Percentiles rank a stretch among this genome's conserved stretches.
phyloP scores from a whole-genome alignment of 2,888 invertebrate genomes.

The Schrankia costaestrigalis region DNA sequence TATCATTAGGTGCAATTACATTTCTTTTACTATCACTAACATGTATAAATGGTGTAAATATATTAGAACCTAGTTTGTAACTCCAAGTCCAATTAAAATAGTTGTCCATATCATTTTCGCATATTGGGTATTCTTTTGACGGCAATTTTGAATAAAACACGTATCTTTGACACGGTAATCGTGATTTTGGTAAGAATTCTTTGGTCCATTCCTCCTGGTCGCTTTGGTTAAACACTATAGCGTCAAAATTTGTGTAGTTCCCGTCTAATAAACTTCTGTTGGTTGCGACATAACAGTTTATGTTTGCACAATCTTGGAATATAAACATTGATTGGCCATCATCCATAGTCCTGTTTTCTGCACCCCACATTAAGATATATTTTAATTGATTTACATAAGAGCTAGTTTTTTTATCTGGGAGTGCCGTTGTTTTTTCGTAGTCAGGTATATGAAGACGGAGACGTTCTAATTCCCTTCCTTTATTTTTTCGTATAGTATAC shows the following conservation, averaged over 20 bases:
- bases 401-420: no score
- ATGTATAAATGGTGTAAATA: conserved; percentile 58
- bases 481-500: conserved; percentile 20
- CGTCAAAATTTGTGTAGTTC: conserved; percentile 54
- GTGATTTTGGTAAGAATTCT: conserved; percentile 35
- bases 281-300: conserved; percentile 58
- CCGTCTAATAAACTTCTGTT: conserved; percentile 41
- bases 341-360: conserved; percentile 8
- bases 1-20: conserved; percentile 45
- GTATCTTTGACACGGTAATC: conserved; percentile 55
- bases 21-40: conserved; percentile 46
- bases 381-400: conserved; percentile 44
- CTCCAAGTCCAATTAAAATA: conserved; percentile 75
- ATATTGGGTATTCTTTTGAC: conserved; percentile 48
- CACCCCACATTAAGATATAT: conserved; percentile 56
- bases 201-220: conserved; percentile 33
- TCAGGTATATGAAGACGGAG: no score
- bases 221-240: conserved; percentile 53
- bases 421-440: no score
- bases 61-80: conserved; percentile 64
- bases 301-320: conserved; percentile 43
- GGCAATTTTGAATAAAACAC: conserved; percentile 56
- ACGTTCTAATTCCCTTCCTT: no score
- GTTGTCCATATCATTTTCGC: conserved; percentile 44
- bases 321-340: conserved; percentile 48